Conservation (phyloP, 2,797 vertebrate species). For the Premnoplex brunnescens region DNA sequence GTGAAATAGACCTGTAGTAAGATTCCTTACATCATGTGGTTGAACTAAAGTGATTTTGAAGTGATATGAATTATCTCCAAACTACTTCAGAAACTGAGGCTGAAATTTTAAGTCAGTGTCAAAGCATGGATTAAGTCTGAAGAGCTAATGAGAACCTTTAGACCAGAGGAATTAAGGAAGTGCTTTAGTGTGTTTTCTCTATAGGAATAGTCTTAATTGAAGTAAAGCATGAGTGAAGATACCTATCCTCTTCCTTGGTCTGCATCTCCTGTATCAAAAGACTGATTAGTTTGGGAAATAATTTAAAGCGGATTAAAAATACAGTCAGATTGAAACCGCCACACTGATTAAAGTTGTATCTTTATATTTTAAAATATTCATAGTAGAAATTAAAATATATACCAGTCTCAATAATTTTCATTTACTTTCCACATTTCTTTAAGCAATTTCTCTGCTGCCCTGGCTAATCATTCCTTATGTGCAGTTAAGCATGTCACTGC, state of each 20-base stretch:
- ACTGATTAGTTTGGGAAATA: background rate
- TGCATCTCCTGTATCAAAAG: background rate
- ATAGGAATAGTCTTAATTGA: background rate
- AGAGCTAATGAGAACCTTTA: constrained; percentile 11
- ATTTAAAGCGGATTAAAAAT: constrained; percentile 41
- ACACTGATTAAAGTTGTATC: background rate
- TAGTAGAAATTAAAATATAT: background rate
- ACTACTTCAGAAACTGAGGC: background rate
- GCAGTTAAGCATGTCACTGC: background rate
- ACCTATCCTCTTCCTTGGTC: background rate
- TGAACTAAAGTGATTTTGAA: background rate
- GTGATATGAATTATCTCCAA: background rate
- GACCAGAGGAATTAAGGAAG: constrained; percentile 26
- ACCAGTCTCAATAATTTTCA: background rate
- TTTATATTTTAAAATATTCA: background rate
- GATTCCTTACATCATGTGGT: background rate
- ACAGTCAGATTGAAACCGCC: background rate
- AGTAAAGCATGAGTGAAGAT: background rate
- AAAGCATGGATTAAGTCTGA: background rate
- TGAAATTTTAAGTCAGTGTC: constrained; percentile 6
- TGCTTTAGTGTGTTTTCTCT: background rate
- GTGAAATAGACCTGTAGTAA: constrained; percentile 11
- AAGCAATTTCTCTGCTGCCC: background rate
- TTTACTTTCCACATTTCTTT: background rate
- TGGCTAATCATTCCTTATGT: background rate